phyloP scores from a whole-genome alignment of 1,140 invertebrate genomes.

The Drosophila bipectinata region DNA sequence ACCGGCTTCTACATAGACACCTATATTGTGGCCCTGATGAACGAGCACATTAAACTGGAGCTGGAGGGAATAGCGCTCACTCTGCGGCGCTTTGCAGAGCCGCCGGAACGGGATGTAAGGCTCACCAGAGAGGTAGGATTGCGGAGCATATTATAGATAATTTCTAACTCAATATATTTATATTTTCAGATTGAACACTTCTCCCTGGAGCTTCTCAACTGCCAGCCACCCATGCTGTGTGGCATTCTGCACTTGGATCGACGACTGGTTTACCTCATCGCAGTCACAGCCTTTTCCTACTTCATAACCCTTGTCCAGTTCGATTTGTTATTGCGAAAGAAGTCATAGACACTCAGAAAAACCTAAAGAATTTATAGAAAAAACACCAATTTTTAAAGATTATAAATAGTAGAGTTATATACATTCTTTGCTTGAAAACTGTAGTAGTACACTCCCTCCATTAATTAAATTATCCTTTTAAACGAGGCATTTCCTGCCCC shows the following conservation, averaged over 20 bases:
- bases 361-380: background rate
- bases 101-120: constrained; percentile 13
- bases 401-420: background rate
- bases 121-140: constrained; percentile 50
- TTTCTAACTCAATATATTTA: no score
- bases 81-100: constrained; percentile 50
- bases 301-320: constrained; percentile 81
- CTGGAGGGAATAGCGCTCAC: constrained; percentile 40
- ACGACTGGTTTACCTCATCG: constrained; percentile 65
- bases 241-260: constrained; percentile 69
- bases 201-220: constrained; percentile 51
- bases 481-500: background rate
- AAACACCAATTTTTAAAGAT: background rate
- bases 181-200: constrained; percentile 62
- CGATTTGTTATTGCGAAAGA: constrained; percentile 62
- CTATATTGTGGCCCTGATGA: constrained; percentile 67
- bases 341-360: background rate
- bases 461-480: background rate
- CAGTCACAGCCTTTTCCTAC: constrained; percentile 68
- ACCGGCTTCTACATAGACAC: constrained; percentile 73
- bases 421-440: background rate
- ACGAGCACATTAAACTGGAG: constrained; percentile 68
- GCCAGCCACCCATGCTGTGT: constrained; percentile 51
- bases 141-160: no score
- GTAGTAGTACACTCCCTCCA: background rate